Evolutionary conservation across 2,797 vertebrate genomes (phyloP).

Genomic region (Brachyrhaphis roseni): DNA sequence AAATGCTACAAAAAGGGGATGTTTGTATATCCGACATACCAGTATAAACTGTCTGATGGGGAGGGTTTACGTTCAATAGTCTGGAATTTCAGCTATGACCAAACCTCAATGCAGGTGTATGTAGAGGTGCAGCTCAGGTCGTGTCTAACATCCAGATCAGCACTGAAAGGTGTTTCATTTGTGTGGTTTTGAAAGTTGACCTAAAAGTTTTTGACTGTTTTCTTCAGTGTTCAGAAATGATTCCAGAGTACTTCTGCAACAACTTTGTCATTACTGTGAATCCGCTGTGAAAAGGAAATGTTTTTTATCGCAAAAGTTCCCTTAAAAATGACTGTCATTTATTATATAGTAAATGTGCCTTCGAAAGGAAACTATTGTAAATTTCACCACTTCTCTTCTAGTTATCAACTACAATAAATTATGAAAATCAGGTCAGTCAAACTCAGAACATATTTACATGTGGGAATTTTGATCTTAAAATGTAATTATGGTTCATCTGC

Average conservation of each 20-base stretch:
- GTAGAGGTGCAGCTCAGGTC: background rate
- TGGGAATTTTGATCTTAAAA: background rate
- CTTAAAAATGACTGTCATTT: background rate
- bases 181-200: background rate
- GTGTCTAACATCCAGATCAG: background rate
- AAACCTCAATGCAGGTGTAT: constrained; percentile 19
- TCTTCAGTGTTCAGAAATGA: background rate
- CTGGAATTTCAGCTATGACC: constrained; percentile 59
- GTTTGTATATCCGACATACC: constrained; percentile 43
- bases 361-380: background rate
- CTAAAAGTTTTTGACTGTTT: background rate
- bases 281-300: background rate
- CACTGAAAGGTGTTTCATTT: background rate
- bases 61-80: constrained; percentile 28
- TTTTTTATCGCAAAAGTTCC: no score
- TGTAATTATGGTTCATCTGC: background rate
- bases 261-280: background rate
- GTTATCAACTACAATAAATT: background rate
- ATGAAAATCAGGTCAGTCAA: background rate
- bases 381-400: background rate
- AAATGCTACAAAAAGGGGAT: constrained; percentile 22
- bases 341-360: background rate
- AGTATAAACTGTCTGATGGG: constrained; percentile 32
- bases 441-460: background rate
- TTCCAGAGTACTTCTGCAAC: background rate